Conservation (phyloP, 2,888 invertebrate genomes). For the Conus canariensis region DNA sequence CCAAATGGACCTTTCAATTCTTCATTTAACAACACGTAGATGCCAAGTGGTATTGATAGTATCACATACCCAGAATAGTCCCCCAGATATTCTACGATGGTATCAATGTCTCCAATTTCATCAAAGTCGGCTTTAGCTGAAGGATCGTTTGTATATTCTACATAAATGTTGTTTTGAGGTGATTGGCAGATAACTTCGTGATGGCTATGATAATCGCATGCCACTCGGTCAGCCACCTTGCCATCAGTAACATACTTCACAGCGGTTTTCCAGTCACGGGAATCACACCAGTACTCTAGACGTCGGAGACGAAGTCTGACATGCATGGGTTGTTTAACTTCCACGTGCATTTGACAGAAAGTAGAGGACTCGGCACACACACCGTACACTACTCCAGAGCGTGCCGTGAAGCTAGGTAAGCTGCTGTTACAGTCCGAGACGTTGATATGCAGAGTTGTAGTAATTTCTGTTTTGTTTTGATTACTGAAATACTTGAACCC, state of each 20-base stretch:
- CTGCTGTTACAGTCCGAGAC: background rate
- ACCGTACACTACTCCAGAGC: background rate
- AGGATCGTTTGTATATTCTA: no score
- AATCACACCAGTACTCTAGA: background rate
- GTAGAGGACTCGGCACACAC: background rate
- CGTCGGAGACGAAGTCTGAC: background rate
- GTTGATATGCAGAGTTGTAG: background rate
- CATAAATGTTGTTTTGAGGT: no score
- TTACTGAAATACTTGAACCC: background rate
- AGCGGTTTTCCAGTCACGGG: background rate
- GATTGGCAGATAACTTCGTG: no score
- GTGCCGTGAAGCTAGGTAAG: background rate
- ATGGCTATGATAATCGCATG: no score
- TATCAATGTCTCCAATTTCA: no score
- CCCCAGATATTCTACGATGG: no score
- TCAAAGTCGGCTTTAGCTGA: no score
- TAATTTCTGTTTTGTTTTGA: background rate
- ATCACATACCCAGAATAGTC: no score
- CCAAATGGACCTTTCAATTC: background rate
- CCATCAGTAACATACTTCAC: no score
- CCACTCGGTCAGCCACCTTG: no score
- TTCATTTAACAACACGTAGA: background rate
- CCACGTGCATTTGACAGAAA: background rate
- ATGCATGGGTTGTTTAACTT: no score
- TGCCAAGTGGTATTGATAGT: no score